These are phyloP conservation scores for Urophycis tenuis DNA, from an alignment of 2,797 vertebrate species.

Conservation along the genomic window DNA sequence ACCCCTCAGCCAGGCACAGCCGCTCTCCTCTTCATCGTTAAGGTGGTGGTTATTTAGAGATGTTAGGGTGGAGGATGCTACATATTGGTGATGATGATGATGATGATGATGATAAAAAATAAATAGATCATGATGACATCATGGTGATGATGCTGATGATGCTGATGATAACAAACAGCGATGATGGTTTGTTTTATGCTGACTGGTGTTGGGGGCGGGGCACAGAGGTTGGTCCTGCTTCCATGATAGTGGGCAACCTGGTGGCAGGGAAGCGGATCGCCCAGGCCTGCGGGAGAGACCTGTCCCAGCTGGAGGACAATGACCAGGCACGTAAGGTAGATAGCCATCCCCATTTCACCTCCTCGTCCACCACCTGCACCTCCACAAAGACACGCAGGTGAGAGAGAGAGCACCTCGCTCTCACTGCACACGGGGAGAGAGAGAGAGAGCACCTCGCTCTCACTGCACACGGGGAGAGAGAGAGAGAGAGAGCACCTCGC, in stretches of 20 bases:
- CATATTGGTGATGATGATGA: too few species aligned
- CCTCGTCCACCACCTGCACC: conserved; percentile 31
- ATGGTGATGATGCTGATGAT: background rate
- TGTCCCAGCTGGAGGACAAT: conserved; percentile 88
- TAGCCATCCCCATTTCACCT: conserved; percentile 51
- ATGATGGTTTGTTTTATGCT: background rate
- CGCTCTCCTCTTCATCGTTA: too few species aligned
- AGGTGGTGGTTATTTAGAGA: too few species aligned
- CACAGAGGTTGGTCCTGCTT: conserved; percentile 91
- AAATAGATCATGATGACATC: too few species aligned
- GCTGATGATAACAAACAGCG: background rate
- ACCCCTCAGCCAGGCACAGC: too few species aligned
- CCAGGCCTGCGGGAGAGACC: conserved; percentile 88
- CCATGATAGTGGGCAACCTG: conserved; percentile 95
- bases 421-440: background rate
- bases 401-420: conserved; percentile 6
- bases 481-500: too few species aligned
- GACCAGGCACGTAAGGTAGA: conserved; percentile 89
- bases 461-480: too few species aligned
- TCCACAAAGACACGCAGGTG: conserved; percentile 29
- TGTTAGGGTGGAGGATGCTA: too few species aligned
- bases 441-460: too few species aligned
- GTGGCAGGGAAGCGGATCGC: conserved; percentile 93
- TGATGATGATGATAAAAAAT: background rate
- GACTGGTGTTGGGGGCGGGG: conserved; percentile 14